Conservation (phyloP, 2,113 vertebrate species). For the Cepphus grylle region DNA sequence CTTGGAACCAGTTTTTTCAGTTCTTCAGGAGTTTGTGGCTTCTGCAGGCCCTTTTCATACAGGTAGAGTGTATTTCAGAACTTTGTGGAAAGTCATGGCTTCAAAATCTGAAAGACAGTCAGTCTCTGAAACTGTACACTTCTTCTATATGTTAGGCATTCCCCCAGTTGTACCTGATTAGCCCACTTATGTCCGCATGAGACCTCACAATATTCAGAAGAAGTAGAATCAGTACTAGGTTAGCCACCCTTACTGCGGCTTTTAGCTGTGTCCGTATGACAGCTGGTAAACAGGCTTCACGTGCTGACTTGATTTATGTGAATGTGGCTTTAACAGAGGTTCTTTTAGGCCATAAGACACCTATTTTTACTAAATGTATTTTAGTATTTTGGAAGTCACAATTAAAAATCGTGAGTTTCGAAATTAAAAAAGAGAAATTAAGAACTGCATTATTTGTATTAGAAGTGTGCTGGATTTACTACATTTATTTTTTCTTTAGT, state of each 20-base stretch:
- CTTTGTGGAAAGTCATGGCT: background rate
- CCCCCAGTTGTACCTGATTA: background rate
- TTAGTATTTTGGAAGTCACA: background rate
- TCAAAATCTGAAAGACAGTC: background rate
- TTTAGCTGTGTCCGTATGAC: background rate
- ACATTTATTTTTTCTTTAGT: background rate
- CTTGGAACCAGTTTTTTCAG: rapidly evolving
- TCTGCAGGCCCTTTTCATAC: background rate
- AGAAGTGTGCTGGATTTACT: background rate
- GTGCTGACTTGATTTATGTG: background rate
- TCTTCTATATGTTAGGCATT: background rate
- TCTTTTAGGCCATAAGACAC: background rate
- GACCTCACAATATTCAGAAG: background rate
- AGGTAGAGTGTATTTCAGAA: background rate
- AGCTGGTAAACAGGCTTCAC: background rate
- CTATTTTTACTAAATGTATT: background rate
- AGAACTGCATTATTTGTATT: background rate
- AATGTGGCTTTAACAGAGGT: background rate
- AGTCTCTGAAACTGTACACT: background rate
- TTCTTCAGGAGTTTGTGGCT: background rate
- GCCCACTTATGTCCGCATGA: background rate
- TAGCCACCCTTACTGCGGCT: background rate
- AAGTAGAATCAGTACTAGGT: background rate
- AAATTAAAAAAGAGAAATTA: background rate
- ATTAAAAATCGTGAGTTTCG: background rate